Conservation (phyloP, 1,140 invertebrate genomes). For the Paralvinella palmiformis region DNA sequence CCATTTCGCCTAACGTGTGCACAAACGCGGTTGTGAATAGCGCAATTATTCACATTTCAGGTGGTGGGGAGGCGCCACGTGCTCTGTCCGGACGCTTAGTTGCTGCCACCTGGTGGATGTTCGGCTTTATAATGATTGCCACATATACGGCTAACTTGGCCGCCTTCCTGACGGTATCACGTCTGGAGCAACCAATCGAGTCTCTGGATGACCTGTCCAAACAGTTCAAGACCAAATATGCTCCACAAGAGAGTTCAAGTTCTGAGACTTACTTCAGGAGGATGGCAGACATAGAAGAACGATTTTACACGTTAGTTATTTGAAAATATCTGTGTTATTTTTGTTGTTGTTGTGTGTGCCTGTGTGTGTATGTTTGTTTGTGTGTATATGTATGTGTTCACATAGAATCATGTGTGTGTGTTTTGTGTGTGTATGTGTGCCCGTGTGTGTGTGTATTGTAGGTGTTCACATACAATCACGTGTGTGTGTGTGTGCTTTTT, state of each 20-base stretch:
- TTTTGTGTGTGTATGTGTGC: no score
- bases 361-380: no score
- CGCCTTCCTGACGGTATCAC: slow-evolving; percentile 85
- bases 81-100: slow-evolving; percentile 68
- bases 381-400: no score
- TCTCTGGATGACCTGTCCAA: slow-evolving; percentile 86
- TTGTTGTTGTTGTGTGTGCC: no score
- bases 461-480: no score
- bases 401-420: no score
- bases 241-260: slow-evolving; percentile 72
- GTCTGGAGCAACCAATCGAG: slow-evolving; percentile 66
- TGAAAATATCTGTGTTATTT: no score
- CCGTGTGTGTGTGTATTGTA: no score
- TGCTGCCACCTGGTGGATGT: slow-evolving; percentile 96
- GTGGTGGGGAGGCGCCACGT: slow-evolving; percentile 86
- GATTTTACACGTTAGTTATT: slow-evolving; percentile 86
- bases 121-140: slow-evolving; percentile 97
- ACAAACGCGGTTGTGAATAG: background rate
- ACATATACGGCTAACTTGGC: slow-evolving; percentile 96
- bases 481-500: no score
- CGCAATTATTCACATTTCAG: slow-evolving; percentile 48
- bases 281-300: slow-evolving; percentile 91
- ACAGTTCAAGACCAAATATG: slow-evolving; percentile 93
- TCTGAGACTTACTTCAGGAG: slow-evolving; percentile 89
- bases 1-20: no score